These are phyloP conservation scores for Melanophora roralis DNA, from an alignment of 2,888 invertebrate genomes.

Conservation along the genomic window DNA sequence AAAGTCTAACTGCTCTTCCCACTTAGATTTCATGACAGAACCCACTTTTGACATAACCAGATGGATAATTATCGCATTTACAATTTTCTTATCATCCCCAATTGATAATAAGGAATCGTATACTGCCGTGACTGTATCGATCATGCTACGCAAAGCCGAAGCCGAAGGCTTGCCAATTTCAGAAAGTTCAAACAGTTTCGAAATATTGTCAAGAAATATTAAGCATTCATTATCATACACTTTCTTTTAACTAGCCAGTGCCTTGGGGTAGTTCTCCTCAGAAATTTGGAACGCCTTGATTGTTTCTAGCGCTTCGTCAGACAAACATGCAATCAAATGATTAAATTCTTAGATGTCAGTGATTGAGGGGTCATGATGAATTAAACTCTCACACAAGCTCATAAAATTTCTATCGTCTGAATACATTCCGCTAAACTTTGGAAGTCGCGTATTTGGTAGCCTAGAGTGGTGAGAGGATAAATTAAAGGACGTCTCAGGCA, in stretches of 20 bases:
- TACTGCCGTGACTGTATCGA: background rate
- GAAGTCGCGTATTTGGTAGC: background rate
- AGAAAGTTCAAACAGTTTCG: background rate
- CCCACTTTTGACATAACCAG: conserved; percentile 1
- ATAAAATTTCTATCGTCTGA: conserved; percentile 30
- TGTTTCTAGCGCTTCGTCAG: background rate
- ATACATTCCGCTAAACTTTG: conserved; percentile 8
- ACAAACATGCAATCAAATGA: background rate
- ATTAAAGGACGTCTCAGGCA: background rate
- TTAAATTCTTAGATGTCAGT: conserved; percentile 45
- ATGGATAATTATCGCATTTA: background rate
- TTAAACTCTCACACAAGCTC: background rate
- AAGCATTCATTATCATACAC: background rate
- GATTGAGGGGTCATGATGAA: background rate
- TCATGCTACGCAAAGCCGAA: background rate
- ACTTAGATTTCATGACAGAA: background rate
- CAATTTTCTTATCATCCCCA: background rate
- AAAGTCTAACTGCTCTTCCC: background rate
- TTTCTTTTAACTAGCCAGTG: background rate
- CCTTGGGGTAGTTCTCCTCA: conserved; percentile 2
- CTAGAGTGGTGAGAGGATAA: background rate
- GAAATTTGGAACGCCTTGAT: conserved; percentile 3
- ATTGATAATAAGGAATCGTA: background rate
- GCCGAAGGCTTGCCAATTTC: background rate
- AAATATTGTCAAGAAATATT: background rate